A percentile compares a stretch with the other conserved stretches of the same genome.
phyloP scores from a whole-genome alignment of 2,113 vertebrate genomes.

The Mus pahari region DNA sequence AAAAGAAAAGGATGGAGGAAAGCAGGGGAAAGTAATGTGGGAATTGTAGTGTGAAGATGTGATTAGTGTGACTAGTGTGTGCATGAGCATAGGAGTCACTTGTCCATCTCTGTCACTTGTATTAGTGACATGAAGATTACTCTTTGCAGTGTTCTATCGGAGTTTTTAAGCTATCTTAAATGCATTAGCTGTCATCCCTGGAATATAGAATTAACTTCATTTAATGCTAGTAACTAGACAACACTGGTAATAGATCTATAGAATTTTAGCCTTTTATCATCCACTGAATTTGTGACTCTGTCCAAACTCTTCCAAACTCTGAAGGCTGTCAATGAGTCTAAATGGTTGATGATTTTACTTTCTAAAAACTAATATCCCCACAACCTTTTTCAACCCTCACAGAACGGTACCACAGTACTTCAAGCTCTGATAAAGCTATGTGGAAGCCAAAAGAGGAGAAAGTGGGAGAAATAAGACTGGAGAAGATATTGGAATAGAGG shows the following conservation, averaged over 20 bases:
- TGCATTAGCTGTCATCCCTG: conserved; percentile 9
- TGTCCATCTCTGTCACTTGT: not conserved
- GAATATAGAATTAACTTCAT: not conserved
- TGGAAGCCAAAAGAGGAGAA: not conserved
- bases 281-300: not conserved
- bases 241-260: not conserved
- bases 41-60: not conserved
- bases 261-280: not conserved
- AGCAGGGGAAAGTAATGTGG: not conserved
- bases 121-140: not conserved
- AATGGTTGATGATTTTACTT: not conserved
- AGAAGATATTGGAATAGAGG: not conserved
- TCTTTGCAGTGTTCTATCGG: not conserved
- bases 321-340: not conserved
- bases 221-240: not conserved
- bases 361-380: not conserved
- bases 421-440: not conserved
- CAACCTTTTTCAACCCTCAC: not conserved
- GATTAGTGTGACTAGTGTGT: not conserved
- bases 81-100: not conserved
- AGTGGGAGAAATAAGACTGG: not conserved
- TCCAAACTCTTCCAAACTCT: not conserved
- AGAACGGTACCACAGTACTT: not conserved
- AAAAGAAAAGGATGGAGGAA: not conserved
- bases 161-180: not conserved